Conservation (phyloP, 2,888 invertebrate species). For the Lepidocyrtinus sp. region DNA sequence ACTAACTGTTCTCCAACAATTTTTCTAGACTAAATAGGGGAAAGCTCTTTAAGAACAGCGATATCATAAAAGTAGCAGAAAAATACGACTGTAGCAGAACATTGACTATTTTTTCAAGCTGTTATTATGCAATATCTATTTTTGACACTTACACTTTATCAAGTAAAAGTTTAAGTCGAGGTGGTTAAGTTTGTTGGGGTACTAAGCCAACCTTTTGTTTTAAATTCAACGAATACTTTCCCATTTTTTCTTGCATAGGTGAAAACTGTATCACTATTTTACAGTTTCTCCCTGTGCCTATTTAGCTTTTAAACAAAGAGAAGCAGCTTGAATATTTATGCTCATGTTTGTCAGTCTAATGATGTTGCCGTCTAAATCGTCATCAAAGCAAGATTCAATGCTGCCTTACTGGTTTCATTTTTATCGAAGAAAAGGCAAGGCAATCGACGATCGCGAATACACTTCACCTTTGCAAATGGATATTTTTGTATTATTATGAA, state of each 20-base stretch:
- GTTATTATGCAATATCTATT: not conserved
- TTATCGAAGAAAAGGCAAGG: slow-evolving; percentile 52
- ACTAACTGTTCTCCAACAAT: not conserved
- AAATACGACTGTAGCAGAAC: not conserved
- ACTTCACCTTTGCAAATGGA: not conserved
- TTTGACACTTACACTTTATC: not conserved
- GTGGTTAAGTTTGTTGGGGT: not conserved
- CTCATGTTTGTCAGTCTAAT: slow-evolving; percentile 25
- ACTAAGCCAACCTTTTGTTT: slow-evolving; percentile 7
- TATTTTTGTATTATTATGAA: not conserved
- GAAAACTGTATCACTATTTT: slow-evolving; percentile 49
- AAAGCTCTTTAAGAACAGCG: not conserved
- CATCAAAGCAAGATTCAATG: slow-evolving; percentile 19
- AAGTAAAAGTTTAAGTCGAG: not conserved
- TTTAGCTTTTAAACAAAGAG: not conserved
- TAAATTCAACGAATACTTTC: slow-evolving; percentile 41
- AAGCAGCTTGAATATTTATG: slow-evolving; percentile 13
- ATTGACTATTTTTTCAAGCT: not conserved
- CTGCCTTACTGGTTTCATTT: slow-evolving; percentile 58
- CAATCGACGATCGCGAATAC: not conserved
- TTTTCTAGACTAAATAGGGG: not conserved
- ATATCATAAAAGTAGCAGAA: not conserved
- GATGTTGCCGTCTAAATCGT: slow-evolving; percentile 15
- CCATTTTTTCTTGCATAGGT: slow-evolving; percentile 15
- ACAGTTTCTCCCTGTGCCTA: slow-evolving; percentile 39